These are phyloP conservation scores for Lampris incognitus DNA, from an alignment of 2,113 vertebrate species.

Conservation along the genomic window DNA sequence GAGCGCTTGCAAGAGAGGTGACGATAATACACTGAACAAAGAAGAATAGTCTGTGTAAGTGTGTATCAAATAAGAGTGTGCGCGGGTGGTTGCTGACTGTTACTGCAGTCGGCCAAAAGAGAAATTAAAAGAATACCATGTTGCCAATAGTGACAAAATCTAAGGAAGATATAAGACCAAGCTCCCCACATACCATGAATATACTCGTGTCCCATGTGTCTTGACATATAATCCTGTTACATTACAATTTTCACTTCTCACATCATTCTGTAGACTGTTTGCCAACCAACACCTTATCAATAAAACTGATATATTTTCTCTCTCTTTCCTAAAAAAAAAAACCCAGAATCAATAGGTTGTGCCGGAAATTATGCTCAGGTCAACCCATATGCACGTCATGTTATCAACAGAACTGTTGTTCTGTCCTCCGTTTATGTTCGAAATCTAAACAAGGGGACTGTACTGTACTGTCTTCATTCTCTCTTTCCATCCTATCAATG, in stretches of 20 bases:
- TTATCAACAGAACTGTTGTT: background rate
- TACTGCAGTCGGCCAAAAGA: slow-evolving; percentile 31
- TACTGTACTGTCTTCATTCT: background rate
- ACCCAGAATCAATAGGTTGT: background rate
- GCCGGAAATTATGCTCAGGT: background rate
- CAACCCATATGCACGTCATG: background rate
- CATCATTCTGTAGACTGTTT: background rate
- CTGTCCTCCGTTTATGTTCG: background rate
- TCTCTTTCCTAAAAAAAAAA: background rate
- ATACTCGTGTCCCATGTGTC: slow-evolving; percentile 8
- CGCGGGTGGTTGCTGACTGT: slow-evolving; percentile 58
- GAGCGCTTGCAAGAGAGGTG: slow-evolving; percentile 22
- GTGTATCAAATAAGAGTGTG: slow-evolving; percentile 26
- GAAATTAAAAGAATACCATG: slow-evolving; percentile 63
- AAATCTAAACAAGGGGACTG: slow-evolving; percentile 12
- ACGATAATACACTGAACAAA: slow-evolving; percentile 42
- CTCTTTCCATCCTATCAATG: background rate
- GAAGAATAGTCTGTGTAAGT: slow-evolving; percentile 35
- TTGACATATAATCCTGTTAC: slow-evolving; percentile 5
- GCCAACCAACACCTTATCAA: background rate
- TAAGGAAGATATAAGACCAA: slow-evolving; percentile 46
- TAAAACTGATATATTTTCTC: background rate
- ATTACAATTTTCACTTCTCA: background rate
- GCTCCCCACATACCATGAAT: slow-evolving; percentile 24
- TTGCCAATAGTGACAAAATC: slow-evolving; percentile 70